Percentiles rank a stretch among this genome's conserved stretches.
Evolutionary conservation across 2,797 vertebrate genomes (phyloP).

Genomic region (Danio aesculapii): DNA sequence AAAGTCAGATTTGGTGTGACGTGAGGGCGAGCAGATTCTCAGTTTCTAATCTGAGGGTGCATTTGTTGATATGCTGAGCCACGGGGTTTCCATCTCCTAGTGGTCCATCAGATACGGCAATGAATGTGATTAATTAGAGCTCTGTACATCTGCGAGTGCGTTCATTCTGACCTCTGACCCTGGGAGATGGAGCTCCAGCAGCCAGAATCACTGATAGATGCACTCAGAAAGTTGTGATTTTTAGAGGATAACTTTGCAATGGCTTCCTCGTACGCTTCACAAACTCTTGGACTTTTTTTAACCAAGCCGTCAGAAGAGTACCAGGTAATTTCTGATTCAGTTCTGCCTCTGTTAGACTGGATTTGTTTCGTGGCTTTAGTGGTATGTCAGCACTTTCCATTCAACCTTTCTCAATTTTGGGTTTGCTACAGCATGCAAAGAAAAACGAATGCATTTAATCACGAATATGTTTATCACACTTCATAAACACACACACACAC

Average conservation of each 20-base stretch:
- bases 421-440: constrained; percentile 58
- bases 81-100: constrained; percentile 20
- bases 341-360: constrained; percentile 76
- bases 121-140: too few relatives aligned
- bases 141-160: not conserved
- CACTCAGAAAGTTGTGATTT: constrained; percentile 20
- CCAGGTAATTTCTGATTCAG: constrained; percentile 79
- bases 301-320: constrained; percentile 87
- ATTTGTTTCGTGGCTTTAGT: constrained; percentile 88
- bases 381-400: constrained; percentile 74
- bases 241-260: constrained; percentile 56
- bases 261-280: constrained; percentile 61
- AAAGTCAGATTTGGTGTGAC: not conserved
- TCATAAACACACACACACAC: not conserved
- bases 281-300: constrained; percentile 82
- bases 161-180: constrained; percentile 19
- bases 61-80: not conserved
- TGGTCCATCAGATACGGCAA: not conserved
- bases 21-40: not conserved
- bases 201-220: constrained; percentile 5
- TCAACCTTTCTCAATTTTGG: constrained; percentile 55
- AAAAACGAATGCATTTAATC: constrained; percentile 41
- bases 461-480: constrained; percentile 7
- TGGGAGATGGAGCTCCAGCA: constrained; percentile 29
- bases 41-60: not conserved